Conservation (phyloP, 2,797 vertebrate species). For the Xenentodon cancila region DNA sequence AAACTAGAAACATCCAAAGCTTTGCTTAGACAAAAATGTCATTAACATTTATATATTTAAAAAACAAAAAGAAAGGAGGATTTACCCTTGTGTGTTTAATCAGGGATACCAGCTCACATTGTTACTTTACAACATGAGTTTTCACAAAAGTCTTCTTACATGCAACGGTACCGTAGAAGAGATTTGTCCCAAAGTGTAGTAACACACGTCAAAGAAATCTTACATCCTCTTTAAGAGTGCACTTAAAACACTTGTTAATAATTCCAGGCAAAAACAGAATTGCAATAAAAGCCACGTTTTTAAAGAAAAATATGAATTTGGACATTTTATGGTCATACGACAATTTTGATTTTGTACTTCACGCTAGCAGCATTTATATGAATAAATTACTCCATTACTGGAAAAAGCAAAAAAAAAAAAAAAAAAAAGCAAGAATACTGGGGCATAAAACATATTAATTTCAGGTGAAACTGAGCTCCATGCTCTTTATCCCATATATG, state of each 20-base stretch:
- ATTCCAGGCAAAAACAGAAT: slow-evolving; percentile 19
- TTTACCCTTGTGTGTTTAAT: slow-evolving; percentile 6
- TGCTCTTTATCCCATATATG: slow-evolving; percentile 18
- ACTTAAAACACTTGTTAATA: slow-evolving; percentile 1
- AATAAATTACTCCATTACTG: slow-evolving; percentile 55
- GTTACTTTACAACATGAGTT: slow-evolving; percentile 5
- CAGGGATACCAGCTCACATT: slow-evolving; percentile 17
- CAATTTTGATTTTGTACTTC: slow-evolving; percentile 20
- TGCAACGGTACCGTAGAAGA: slow-evolving; percentile 8
- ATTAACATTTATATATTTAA: neutral
- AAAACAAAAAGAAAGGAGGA: slow-evolving; percentile 7
- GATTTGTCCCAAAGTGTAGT: slow-evolving; percentile 43
- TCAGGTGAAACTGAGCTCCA: slow-evolving; percentile 24
- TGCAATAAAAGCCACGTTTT: slow-evolving; percentile 22
- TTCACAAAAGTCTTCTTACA: slow-evolving; percentile 8
- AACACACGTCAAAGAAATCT: slow-evolving; percentile 16
- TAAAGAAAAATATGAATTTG: slow-evolving; percentile 19
- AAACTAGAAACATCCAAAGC: neutral
- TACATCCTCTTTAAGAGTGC: slow-evolving; percentile 7
- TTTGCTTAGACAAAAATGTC: neutral
- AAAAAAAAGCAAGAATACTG: slow-evolving; percentile 3
- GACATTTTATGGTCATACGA: slow-evolving; percentile 11
- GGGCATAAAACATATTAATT: slow-evolving; percentile 13
- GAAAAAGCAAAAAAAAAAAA: slow-evolving; percentile 31
- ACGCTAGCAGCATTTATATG: slow-evolving; percentile 51